Evolutionary conservation across 2,797 vertebrate genomes (phyloP), one percentile per base, ranked within the genome.

Genomic region (Oceanodroma leucorhoa): DNA sequence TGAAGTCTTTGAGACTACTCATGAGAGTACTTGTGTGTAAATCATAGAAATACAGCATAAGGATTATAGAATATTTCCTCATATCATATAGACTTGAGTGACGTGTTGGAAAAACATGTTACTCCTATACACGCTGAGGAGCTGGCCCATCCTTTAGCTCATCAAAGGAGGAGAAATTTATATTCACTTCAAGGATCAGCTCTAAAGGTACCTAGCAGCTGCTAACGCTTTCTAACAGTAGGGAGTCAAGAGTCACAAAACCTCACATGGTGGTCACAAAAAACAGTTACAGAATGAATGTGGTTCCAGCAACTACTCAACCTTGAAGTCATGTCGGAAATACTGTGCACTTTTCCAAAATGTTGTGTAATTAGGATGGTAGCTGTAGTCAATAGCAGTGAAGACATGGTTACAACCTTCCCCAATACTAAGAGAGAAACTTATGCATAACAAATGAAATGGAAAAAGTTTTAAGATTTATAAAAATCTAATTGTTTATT

Each of bases 201-300:
- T 90, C 54, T 4, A 5, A 86, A 65, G 6, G n/a, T 65, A 43
- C 24, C 17, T 65, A 64, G 14, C 5, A 79, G 34, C 18, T 75
- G 8, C 32, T 65, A 54, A 67, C n/a, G 36, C 24, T 64, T 87
- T 64, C n/a, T 75, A 76, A 69, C 11, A 48, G 20, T 14, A 71
- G 27, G 5, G 32, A 70, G 29, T 48, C 15, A 81, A 83, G 50
- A 62, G 67, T 61, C 53, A 78, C 17, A 50, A 57, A 91, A 78
- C 10, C 16, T 86, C 4, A 24, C 1, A 0, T 16, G 26, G 10
- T 53, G 2, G 2, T 3, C 30, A 67, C 48, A 57, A 64, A 51
- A 30, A 64, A n/a, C 17, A n/a, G 24, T 40, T 75, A 43, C 30
- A 71, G 38, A 78, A 86, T 19, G 4, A 69, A 36, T 22, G 18